Base-by-base conservation (phyloP, 2,888 invertebrate species). In the Caenorhabditis doughertyi region DNA sequence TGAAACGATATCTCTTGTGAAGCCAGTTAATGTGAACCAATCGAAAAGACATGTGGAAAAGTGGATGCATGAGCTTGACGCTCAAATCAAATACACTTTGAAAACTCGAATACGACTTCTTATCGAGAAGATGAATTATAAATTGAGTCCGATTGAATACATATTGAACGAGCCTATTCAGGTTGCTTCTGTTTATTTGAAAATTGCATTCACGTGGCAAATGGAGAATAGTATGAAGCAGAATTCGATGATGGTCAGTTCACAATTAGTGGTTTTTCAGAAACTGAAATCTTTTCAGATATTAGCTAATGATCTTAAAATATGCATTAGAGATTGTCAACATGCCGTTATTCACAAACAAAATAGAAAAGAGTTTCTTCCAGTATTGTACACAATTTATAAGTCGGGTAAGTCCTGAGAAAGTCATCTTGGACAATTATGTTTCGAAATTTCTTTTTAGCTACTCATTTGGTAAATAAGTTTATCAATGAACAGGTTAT, bases 31-130 rank as follows among this genome's bases (percentile, higher is more conserved):
- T 72, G 85, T 89, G n/a, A 87, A 84, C 51, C 58, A 85, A 18
- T 83, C 86, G 0, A 88, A 88, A 83, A 82, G 89, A 27, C 89
- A 90, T 62, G 89, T 89, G 3, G 90, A 90, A 56, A 90, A 90
- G 71, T 90, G 89, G 90, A 83, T 90, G 71, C 79, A 84, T 32
- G 90, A 90, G 49, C 39, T 90, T 77, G 90, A 90, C 58, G 76
- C 84, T 16, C 88, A 90, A 53, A 82, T 89, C 18, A 81, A 74
- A 25, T 49, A 70, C 11, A 85, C 86, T 9, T 35, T 87, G 9
- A 71, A 74, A 35, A 79, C 74, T 0, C 67, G 79, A 8, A 73
- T 85, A 2, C 18, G 79, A 16, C 72, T 72, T 5, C 68, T 88
- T 3, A 85, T 87, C 16, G 83, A 73, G 21, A 85, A 77, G 18